A percentile compares a stretch with the other conserved stretches of the same genome.
phyloP scores from a whole-genome alignment of 2,888 invertebrate species.

The Nipponacmea schrenckii region DNA sequence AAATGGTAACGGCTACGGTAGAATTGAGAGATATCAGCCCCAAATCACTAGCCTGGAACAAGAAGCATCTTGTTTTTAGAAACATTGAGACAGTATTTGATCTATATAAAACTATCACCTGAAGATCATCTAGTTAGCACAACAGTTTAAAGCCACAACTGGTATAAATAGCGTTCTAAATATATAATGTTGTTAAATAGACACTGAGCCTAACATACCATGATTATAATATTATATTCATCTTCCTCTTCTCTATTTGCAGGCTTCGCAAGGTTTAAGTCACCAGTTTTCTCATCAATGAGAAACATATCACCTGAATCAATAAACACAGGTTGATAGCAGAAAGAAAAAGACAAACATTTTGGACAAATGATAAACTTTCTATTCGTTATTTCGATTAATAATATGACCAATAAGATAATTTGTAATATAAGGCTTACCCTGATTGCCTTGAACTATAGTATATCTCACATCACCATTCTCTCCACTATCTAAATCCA shows the following conservation, averaged over 20 bases:
- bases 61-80: constrained; percentile 23
- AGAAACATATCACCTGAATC: not conserved
- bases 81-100: no score
- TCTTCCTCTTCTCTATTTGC: constrained; percentile 11
- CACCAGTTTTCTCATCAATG: constrained; percentile 3
- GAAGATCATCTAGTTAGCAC: no score
- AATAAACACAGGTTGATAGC: not conserved
- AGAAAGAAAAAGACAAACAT: no score
- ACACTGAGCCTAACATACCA: no score
- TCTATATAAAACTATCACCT: no score
- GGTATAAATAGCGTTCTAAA: no score
- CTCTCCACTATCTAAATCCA: constrained; percentile 85
- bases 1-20: constrained; percentile 25
- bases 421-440: constrained; percentile 71
- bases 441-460: constrained; percentile 81
- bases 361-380: no score
- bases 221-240: no score
- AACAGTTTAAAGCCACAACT: no score
- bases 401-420: no score
- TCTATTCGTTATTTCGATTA: no score
- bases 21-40: constrained; percentile 30
- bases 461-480: constrained; percentile 76
- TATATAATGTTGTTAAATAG: no score
- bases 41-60: constrained; percentile 31
- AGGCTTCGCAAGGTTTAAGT: not conserved